Evolutionary conservation across 2,113 vertebrate species (phyloP).

Genomic region (Bos indicus): DNA sequence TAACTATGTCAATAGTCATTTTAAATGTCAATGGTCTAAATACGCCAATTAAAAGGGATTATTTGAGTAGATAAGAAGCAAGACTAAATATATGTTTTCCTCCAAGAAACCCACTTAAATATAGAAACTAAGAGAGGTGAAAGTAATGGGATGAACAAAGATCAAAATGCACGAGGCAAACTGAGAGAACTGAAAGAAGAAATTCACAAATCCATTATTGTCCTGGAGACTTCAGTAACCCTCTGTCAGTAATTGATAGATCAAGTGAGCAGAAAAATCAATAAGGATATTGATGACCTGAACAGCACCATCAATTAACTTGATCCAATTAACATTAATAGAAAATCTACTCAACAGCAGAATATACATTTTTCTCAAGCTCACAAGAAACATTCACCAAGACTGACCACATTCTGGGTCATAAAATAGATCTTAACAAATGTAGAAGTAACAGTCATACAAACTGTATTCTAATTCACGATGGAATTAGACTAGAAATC

Average conservation of each 20-base stretch:
- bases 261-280: slow-evolving; percentile 26
- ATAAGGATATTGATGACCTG: background rate
- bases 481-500: background rate
- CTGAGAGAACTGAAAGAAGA: background rate
- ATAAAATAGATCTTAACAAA: background rate
- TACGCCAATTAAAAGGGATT: background rate
- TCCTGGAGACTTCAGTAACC: background rate
- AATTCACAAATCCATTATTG: background rate
- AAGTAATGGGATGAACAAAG: background rate
- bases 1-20: background rate
- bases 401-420: background rate
- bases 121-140: background rate
- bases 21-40: background rate
- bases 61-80: background rate
- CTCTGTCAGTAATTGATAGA: background rate
- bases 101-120: background rate
- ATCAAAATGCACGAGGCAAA: background rate
- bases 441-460: background rate
- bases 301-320: background rate
- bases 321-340: slow-evolving; percentile 8
- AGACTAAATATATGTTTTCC: background rate
- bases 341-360: background rate
- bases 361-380: background rate
- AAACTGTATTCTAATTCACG: background rate
- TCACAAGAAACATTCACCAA: background rate